phyloP scores from a whole-genome alignment of 1,140 invertebrate species.

The Spodoptera frugiperda region DNA sequence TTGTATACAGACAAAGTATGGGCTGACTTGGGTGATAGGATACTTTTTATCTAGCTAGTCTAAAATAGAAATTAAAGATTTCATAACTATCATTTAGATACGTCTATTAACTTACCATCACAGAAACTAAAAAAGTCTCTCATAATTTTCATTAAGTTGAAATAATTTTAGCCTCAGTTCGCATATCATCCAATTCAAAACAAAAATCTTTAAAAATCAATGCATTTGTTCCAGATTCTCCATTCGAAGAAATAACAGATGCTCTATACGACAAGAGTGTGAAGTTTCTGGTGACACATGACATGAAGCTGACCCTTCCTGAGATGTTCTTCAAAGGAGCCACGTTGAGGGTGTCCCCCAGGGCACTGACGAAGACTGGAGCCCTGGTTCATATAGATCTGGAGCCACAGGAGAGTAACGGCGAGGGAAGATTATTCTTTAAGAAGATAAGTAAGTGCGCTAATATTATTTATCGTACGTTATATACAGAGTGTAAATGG shows the following conservation, averaged over 20 bases:
- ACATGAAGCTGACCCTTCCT: constrained; percentile 90
- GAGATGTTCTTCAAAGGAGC: constrained; percentile 90
- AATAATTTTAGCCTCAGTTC: not conserved
- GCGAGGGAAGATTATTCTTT: constrained; percentile 88
- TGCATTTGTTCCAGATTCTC: constrained; percentile 79
- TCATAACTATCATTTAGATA: too few species aligned
- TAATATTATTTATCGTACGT: too few species aligned
- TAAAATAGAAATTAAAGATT: too few species aligned
- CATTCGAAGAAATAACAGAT: constrained; percentile 90
- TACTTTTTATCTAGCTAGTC: too few species aligned
- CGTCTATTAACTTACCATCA: too few species aligned
- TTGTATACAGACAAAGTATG: too few species aligned
- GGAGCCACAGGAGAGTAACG: constrained; percentile 82
- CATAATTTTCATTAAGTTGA: not conserved
- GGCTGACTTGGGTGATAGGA: too few species aligned
- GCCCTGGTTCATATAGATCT: constrained; percentile 91
- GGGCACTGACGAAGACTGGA: constrained; percentile 90
- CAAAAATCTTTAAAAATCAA: not conserved
- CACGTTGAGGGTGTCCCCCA: constrained; percentile 90
- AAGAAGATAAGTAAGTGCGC: constrained; percentile 91
- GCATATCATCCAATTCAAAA: not conserved
- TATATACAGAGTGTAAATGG: too few species aligned
- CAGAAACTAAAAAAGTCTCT: not conserved
- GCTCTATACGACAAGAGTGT: constrained; percentile 89
- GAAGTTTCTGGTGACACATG: constrained; percentile 91